Percentiles rank a stretch among this genome's conserved stretches.
Evolutionary conservation across 2,113 vertebrate species (phyloP).

Genomic region (Cygnus buccinator): DNA sequence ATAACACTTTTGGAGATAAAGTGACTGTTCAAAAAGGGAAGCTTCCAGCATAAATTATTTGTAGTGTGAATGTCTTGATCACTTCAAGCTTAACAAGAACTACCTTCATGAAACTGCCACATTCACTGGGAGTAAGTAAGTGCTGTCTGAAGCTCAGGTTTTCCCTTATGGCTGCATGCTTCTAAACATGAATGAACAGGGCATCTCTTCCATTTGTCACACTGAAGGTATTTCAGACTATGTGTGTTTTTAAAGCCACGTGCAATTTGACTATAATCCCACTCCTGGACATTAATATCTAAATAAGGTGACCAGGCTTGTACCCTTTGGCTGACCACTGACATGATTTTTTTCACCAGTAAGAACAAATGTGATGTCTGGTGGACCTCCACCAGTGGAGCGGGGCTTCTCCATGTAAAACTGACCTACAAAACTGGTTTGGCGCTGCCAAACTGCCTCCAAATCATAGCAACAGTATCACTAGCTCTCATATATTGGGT

Average conservation of each 20-base stretch:
- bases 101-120: background rate
- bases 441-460: background rate
- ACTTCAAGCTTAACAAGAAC: background rate
- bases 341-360: background rate
- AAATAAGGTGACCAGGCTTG: background rate
- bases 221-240: background rate
- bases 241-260: background rate
- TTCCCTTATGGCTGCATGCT: background rate
- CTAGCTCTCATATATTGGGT: background rate
- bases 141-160: background rate
- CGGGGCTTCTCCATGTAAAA: background rate
- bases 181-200: background rate
- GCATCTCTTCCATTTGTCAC: background rate
- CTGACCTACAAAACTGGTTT: background rate
- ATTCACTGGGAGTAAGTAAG: background rate
- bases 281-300: background rate
- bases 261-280: background rate
- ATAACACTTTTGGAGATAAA: background rate
- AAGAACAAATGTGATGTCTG: background rate
- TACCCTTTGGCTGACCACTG: background rate
- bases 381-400: background rate
- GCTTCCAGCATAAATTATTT: constrained; percentile 38
- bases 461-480: background rate
- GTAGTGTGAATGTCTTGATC: background rate
- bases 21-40: constrained; percentile 16